Base-by-base conservation (phyloP, 1,140 invertebrate species). In the Hyposmocoma kahamanoa region DNA sequence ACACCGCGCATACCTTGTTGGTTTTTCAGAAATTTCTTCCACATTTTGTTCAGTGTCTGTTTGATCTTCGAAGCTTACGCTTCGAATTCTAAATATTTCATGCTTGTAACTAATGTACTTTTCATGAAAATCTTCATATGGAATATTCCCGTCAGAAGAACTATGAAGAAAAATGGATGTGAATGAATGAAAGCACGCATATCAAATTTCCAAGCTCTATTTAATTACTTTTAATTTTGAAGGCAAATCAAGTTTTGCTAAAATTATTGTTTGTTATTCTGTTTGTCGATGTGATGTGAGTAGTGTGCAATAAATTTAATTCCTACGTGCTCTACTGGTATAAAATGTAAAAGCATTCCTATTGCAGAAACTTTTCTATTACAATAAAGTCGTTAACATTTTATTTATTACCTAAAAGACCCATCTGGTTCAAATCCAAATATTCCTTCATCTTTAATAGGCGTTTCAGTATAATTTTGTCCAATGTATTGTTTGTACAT, bases 81-180 rank as follows among this genome's bases (percentile, higher is more conserved):
- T 90, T 61, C 91, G 87, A 81, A 92, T 92, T 56, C 92, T 88
- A 79, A 92, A 92, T 64, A 92, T 86, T 60, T 90, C 90, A 69
- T 91, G 89, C 63, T 87, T 87, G 78, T 84, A 87, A 84, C 91
- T 91, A 70, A 94, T 90, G 50, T 93, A 87, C 74, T 94, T 93
- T 86, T 94, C 92, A 79, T 95, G 92, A 69, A 94, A 94, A 76
- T 94, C 91, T 88, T 92, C 89, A 62, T 90, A 84, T 72, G 76
- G 82, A 70, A 70, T 76, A 81, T 85, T 85, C 39, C 82, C 78
- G 66, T 85, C 82, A 67, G 82, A 85, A 82, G 82, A 85, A 83
- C 82, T 85, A 85, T 70, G 67, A 79, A 85, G 82, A 83, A 66
- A 82, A 74, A 67, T 78, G 70, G 58, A 68, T 75, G 67, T 71